Percentiles rank a stretch among this genome's conserved stretches.
Conservation (phyloP, 2,888 invertebrate genomes). For the Neoitamus cyanurus region DNA sequence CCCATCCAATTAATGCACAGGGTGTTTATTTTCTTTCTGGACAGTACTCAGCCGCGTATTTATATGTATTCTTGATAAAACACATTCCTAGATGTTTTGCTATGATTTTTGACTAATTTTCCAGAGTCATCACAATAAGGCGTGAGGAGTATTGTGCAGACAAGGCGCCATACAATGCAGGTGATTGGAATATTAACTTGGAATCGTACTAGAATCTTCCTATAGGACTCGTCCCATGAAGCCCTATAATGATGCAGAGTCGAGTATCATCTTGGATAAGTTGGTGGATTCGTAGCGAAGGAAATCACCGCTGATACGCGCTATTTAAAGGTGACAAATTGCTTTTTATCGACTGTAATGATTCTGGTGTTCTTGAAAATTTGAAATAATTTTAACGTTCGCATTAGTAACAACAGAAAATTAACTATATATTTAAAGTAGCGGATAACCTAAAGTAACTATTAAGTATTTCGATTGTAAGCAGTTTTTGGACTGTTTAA, state of each 20-base stretch:
- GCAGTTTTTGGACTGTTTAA: background rate
- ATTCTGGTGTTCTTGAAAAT: constrained; percentile 22
- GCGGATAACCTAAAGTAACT: constrained; percentile 2
- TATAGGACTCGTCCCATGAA: background rate
- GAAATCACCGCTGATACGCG: background rate
- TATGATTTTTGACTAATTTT: constrained; percentile 42
- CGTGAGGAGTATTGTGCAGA: background rate
- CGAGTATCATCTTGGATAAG: background rate
- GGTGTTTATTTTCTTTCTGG: background rate
- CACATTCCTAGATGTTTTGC: background rate
- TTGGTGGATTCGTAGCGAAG: background rate
- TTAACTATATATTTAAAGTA: constrained; percentile 4
- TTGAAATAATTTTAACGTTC: background rate
- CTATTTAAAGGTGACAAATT: background rate
- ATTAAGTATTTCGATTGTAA: background rate
- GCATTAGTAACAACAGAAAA: background rate
- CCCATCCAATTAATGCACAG: constrained; percentile 11
- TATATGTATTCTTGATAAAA: constrained; percentile 21
- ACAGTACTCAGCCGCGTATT: constrained; percentile 13
- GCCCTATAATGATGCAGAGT: background rate
- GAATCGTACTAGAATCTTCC: constrained; percentile 26
- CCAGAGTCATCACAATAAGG: constrained; percentile 3
- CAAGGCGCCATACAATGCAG: background rate
- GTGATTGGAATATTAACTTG: constrained; percentile 40
- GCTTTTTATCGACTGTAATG: background rate